Evolutionary conservation across 1,140 invertebrate genomes (phyloP), one percentile per base, ranked within the genome.

Genomic region (Globodera ellingtonae): DNA sequence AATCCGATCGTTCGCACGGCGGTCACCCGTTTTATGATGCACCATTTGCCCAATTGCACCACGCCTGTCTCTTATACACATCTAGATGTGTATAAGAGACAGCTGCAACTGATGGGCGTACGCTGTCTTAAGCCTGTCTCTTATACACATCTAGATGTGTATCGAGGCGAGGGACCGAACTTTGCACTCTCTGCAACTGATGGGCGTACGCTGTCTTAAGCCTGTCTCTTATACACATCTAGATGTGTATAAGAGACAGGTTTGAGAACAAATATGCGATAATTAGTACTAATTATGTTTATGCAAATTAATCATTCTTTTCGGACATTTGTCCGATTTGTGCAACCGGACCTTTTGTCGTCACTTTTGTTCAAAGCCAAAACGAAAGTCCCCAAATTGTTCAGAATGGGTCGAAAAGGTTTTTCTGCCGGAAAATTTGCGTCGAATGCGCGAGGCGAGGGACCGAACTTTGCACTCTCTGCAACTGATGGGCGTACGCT

Each of bases 351-450:
- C 35, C 1, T 35, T 35, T 35, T 35, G 35, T 35, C 35, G 35
- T 35, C 35, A 2, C 35, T 35, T 35, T 35, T 52, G 50, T 52
- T 52, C 4, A 4, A 13, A 9, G 7, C 4, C 10, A 13, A 52
- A 13, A 52, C 7, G 50, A 52, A 52, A 5, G n/a, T 9, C 50
- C 56, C 9, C 1, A 10, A 5, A 18, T 59, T 35, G 10, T 80
- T 67, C 67, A 84, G 83, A 84, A 66, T 84, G 83, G 83, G 52
- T 84, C 15, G 62, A 83, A 66, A 83, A 84, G 18, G 69, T 80
- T 18, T 84, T 86, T 75, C 7, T 84, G 15, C 84, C 84, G 18
- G 84, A 86, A 77, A 84, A 85, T 77, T 75, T 87, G 69, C 50
- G 76, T 56, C 80, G 83, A n/a, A 65, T 84, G 24, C 72, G 70